Percentiles rank a stretch among this genome's conserved stretches.
Conservation (phyloP, 2,113 vertebrate genomes). For the Planiliza haematocheilus region DNA sequence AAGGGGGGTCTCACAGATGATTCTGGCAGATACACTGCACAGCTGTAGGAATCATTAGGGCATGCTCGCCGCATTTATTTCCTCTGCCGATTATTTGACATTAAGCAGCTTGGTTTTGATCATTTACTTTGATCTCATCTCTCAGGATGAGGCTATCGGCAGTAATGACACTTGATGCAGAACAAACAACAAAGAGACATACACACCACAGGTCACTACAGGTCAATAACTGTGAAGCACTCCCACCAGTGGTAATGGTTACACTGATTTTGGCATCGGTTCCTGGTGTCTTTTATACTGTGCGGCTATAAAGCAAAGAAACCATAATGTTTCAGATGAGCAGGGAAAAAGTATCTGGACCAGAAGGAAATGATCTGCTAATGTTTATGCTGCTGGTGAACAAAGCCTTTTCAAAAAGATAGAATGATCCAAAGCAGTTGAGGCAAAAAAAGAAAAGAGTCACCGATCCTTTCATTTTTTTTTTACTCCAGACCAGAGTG, state of each 20-base stretch:
- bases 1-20: conserved; percentile 66
- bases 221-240: conserved; percentile 3
- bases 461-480: conserved; percentile 42
- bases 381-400: conserved; percentile 18
- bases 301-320: conserved; percentile 1
- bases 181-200: conserved; percentile 29
- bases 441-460: conserved; percentile 28
- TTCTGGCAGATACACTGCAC: conserved; percentile 71
- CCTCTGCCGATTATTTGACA: conserved; percentile 58
- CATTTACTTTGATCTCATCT: conserved; percentile 47
- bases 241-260: conserved; percentile 10
- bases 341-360: conserved; percentile 23
- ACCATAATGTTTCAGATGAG: conserved; percentile 34
- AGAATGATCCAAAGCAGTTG: conserved; percentile 34
- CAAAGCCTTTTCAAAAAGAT: conserved; percentile 15
- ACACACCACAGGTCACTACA: background rate
- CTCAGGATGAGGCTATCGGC: conserved; percentile 51
- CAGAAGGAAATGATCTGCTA: conserved; percentile 4
- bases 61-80: conserved; percentile 54
- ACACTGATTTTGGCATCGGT: conserved; percentile 9
- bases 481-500: conserved; percentile 23
- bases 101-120: conserved; percentile 48
- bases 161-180: conserved; percentile 45
- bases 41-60: conserved; percentile 76
- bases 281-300: background rate